Evolutionary conservation across 35 echinoderm and acorn worm genomes (phyloP).

Genomic region (Heliocidaris tuberculata): DNA sequence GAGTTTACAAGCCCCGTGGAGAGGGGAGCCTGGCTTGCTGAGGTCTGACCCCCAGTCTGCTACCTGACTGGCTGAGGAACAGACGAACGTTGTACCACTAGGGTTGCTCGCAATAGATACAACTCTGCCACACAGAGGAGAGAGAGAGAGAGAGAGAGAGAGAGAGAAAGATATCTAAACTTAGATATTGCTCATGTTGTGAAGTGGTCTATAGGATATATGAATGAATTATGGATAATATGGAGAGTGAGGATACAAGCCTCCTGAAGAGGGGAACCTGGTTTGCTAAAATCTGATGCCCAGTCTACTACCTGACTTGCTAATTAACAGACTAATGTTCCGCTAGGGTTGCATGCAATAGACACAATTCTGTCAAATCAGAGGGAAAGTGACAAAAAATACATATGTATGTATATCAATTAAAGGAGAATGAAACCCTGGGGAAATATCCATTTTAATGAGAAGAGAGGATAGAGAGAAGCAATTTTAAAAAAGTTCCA

Average conservation of each 20-base stretch:
- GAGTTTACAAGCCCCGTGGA: slow-evolving; percentile 47
- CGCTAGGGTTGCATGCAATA: slow-evolving; percentile 78
- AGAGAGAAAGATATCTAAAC: not conserved
- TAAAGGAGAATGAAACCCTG: no score
- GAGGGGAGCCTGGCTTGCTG: slow-evolving; percentile 23
- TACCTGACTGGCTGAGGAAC: slow-evolving; percentile 60
- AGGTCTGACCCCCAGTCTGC: slow-evolving; percentile 26
- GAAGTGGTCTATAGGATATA: no score
- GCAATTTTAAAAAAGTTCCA: no score
- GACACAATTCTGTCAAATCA: slow-evolving; percentile 66
- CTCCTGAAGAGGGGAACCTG: not conserved
- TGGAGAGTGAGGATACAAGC: slow-evolving; percentile 43
- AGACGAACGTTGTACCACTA: slow-evolving; percentile 68
- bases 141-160: not conserved
- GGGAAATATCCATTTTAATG: no score
- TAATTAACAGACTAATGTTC: slow-evolving; percentile 72
- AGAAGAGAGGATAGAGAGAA: no score
- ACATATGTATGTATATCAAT: no score
- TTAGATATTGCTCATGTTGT: not conserved
- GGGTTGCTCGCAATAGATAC: slow-evolving; percentile 85
- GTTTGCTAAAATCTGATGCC: slow-evolving; percentile 21
- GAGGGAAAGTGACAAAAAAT: not conserved
- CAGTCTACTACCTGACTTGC: slow-evolving; percentile 47
- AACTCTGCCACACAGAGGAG: slow-evolving; percentile 55
- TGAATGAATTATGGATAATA: no score